Conservation (phyloP, 2,797 vertebrate species). For the Siniperca obscura region DNA sequence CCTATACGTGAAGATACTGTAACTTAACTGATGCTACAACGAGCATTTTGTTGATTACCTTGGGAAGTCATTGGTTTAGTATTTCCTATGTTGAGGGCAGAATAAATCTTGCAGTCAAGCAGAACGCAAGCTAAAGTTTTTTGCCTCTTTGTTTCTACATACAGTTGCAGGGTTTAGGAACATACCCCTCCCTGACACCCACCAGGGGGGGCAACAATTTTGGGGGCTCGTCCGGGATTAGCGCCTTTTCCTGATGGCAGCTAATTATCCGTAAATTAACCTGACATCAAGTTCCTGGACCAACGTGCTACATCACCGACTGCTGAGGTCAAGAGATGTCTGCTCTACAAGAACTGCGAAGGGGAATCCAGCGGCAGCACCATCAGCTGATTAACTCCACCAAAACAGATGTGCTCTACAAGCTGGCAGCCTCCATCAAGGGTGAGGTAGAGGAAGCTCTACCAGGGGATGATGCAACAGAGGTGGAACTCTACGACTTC, state of each 20-base stretch:
- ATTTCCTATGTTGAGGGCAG: no score
- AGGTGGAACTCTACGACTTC: constrained; percentile 1
- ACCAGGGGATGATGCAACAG: not conserved
- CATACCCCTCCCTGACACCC: not conserved
- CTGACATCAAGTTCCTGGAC: not conserved
- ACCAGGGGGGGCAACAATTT: not conserved
- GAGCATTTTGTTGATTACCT: no score
- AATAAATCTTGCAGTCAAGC: no score
- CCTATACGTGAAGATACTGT: no score
- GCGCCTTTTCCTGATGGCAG: no score
- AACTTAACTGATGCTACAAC: no score
- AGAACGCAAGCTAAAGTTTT: no score
- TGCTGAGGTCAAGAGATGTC: not conserved
- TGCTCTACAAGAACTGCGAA: not conserved
- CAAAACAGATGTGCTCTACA: not conserved
- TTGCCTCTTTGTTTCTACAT: no score
- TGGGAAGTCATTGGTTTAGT: no score
- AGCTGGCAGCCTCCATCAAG: not conserved
- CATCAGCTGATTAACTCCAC: not conserved
- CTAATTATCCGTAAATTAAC: not conserved
- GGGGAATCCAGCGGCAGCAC: not conserved
- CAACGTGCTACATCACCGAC: not conserved
- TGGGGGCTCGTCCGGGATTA: constrained; percentile 7
- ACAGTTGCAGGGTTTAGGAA: no score
- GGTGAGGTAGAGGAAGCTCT: not conserved